phyloP scores from a whole-genome alignment of 2,888 invertebrate species.

The Lycophotia porphyrea region DNA sequence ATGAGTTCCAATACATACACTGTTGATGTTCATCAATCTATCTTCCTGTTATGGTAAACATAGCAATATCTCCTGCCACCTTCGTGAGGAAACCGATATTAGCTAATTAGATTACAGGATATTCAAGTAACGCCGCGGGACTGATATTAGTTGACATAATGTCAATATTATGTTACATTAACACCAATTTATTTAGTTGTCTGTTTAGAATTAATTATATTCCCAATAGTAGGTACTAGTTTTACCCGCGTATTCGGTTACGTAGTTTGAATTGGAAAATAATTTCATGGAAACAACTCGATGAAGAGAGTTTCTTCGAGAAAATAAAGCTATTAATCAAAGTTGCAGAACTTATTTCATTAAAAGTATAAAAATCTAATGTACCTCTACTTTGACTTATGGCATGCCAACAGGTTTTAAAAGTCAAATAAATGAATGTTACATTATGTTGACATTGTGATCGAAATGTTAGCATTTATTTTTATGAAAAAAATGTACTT shows the following conservation, averaged over 20 bases:
- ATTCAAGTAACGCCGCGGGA: conserved; percentile 20
- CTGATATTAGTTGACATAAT: conserved; percentile 16
- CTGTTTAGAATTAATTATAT: conserved; percentile 11
- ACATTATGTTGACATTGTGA: not conserved
- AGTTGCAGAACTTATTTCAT: conserved; percentile 23
- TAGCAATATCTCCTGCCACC: not conserved
- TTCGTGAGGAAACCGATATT: not conserved
- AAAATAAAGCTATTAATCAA: not conserved
- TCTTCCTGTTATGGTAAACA: not conserved
- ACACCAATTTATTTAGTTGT: not conserved
- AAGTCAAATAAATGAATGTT: not conserved
- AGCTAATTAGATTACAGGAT: conserved; percentile 6
- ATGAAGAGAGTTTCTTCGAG: not conserved
- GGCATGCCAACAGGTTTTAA: not conserved
- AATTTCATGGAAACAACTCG: not conserved
- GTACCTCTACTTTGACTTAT: not conserved
- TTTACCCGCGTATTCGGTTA: not conserved
- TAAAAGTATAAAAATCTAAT: not conserved
- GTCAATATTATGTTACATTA: conserved; percentile 14
- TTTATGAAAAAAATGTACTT: too few species aligned
- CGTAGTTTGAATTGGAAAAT: not conserved
- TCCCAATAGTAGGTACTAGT: conserved; percentile 14
- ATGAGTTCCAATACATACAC: not conserved
- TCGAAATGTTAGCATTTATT: not conserved
- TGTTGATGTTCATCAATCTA: not conserved